Evolutionary conservation across 2,888 invertebrate species (phyloP), one percentile per base, ranked within the genome.

Genomic region (Terebella lapidaria): DNA sequence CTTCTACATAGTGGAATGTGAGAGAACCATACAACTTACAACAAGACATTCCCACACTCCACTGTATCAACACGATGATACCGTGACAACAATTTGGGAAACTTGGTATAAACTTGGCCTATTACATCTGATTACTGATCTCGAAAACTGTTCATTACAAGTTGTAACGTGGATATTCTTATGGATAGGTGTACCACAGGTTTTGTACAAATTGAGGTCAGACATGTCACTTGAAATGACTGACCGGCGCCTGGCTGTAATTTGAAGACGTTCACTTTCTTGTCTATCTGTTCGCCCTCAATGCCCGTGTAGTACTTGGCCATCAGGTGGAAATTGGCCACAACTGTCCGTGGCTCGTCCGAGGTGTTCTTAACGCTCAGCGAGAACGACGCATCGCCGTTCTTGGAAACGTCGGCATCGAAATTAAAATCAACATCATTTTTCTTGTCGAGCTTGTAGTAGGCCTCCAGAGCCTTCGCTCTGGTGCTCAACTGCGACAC

Each of bases 341-440:
- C 54, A 35, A 61, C 54, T 5, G 51, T 59, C 18, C 64, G 46
- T 5, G 10, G 15, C 42, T 58, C 54, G 5, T 22, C 24, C 5
- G 42, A 22, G 20, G 5, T 18, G 51, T 56, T 58, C 45, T 56
- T 55, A 22, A 49, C 25, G 2, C 10, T 59, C 47, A 59, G 24
- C 25, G 26, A 26, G 2, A 58, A 2, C 10, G 42, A 35, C 24
- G 55, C 24, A 28, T 58, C 58, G 15, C 58, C 58, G 42, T 53
- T 54, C 26, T 71, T 66, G 51, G 71, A 65, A 35, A 69, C 67
- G 54, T 71, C 70, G 0, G 70, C 71, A 25, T 62, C 65, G 52
- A 72, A 65, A 22, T 54, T 59, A 65, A 76, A 76, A 5, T 70
- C 18, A n/a, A n/a, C n/a, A n/a, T n/a, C n/a, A n/a, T n/a, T n/a